Evolutionary conservation across 2,797 vertebrate species (phyloP), one percentile per base, ranked within the genome.

Genomic region (Synaphobranchus kaupii): DNA sequence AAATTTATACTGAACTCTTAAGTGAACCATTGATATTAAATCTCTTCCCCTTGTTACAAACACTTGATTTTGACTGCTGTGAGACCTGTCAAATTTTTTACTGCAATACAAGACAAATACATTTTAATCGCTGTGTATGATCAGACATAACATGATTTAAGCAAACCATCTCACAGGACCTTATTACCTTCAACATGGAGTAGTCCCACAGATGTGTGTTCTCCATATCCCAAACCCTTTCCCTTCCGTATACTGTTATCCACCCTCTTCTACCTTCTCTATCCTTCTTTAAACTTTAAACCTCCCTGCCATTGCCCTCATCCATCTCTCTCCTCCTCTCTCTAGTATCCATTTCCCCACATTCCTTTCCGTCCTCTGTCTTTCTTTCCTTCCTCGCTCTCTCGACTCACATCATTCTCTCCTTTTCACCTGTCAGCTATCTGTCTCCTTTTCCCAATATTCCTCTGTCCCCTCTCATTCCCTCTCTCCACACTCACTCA

Each of bases 391-490:
- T 54, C 52, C n/a, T 9, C n/a, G 7, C n/a, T 68, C 5, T 68
- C 63, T 68, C 63, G 28, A 10, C 8, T n/a, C n/a, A 8, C 25
- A 68, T 68, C 63, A 8, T 68, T 68, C n/a, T 68, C 63, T 68
- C 63, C n/a, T 68, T n/a, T 68, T 68, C 17, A 25, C 60, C 52
- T 54, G 52, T 63, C 4, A 63, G 17, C 20, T 63, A n/a, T 63
- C 25, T n/a, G 20, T 63, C 60, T 63, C 60, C 60, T 63, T 63
- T 10, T 63, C 60, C 60, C 25, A 15, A 63, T 63, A 66, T 86
- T 52, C 85, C 84, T 92, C 88, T 89, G 39, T 76, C 85, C 85
- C 84, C 39, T 34, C 3, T 88, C 90, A 71, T 84, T 87, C 78
- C 63, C 89, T 28, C 76, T 87, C 58, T 88, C 73, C 31, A 34